Conservation (phyloP, 2,113 vertebrate species). For the Chionomys nivalis region DNA sequence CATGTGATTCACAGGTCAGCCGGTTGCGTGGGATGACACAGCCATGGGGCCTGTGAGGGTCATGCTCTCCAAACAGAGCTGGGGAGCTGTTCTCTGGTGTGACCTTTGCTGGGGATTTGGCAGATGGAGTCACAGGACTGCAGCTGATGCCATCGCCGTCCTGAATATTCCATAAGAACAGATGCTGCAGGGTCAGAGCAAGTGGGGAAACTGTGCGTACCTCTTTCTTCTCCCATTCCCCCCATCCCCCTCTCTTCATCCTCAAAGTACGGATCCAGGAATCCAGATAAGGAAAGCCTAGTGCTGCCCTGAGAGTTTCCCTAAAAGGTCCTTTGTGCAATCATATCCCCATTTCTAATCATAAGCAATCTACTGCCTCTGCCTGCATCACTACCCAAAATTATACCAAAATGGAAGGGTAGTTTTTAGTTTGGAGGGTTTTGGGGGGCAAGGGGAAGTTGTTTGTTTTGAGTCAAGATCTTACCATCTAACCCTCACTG, state of each 20-base stretch:
- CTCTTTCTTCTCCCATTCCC: not conserved
- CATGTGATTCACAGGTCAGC: not conserved
- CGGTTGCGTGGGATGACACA: not conserved
- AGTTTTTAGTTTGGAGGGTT: not conserved
- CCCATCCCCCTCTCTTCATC: not conserved
- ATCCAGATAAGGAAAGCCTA: not conserved
- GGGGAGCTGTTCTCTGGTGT: not conserved
- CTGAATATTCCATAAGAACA: not conserved
- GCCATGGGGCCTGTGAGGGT: not conserved
- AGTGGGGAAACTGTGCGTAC: not conserved
- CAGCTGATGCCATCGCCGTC: not conserved
- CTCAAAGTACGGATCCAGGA: not conserved
- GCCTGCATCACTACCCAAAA: not conserved
- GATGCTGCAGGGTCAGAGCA: not conserved
- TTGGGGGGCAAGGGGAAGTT: not conserved
- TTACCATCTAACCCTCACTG: not conserved
- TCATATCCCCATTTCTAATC: not conserved
- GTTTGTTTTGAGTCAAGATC: not conserved
- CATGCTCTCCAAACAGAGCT: not conserved
- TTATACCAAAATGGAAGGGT: not conserved
- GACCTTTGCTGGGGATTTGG: not conserved
- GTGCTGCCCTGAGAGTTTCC: not conserved
- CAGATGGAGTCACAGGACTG: not conserved
- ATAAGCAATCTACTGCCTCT: not conserved
- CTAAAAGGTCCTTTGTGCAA: not conserved